Evolutionary conservation across 64 coral and sea anemone species (phyloP).

Genomic region (Montipora sp.): DNA sequence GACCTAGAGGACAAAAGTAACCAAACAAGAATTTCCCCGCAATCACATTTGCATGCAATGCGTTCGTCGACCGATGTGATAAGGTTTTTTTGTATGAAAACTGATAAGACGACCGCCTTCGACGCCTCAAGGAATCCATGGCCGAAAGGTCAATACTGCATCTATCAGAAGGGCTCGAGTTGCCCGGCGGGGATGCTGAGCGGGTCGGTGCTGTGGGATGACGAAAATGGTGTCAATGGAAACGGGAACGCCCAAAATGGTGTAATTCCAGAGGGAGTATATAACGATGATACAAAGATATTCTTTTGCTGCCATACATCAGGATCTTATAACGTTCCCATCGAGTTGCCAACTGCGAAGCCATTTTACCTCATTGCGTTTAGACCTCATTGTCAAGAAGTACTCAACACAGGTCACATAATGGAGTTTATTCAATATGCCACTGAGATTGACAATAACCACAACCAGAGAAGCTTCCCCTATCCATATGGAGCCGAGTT

Average conservation of each 20-base stretch:
- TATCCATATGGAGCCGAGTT: slow-evolving; percentile 11
- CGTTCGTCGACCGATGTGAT: background rate
- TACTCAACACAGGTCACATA: slow-evolving; percentile 46
- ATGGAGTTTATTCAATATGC: slow-evolving; percentile 62
- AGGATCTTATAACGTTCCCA: slow-evolving; percentile 14
- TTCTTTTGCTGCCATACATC: slow-evolving; percentile 65
- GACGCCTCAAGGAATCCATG: slow-evolving; percentile 28
- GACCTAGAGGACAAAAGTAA: slow-evolving; percentile 9
- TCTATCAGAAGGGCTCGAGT: slow-evolving; percentile 56
- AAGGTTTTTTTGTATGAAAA: background rate
- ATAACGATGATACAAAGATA: slow-evolving; percentile 71
- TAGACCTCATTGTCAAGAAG: slow-evolving; percentile 61
- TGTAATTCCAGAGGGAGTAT: slow-evolving; percentile 73
- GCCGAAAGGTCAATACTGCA: slow-evolving; percentile 73
- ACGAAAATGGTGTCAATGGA: slow-evolving; percentile 29
- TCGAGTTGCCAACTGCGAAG: slow-evolving; percentile 43
- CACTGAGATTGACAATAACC: slow-evolving; percentile 17
- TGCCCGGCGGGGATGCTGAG: slow-evolving; percentile 55
- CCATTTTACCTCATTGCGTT: slow-evolving; percentile 74
- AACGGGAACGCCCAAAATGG: slow-evolving; percentile 75
- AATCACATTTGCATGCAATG: slow-evolving; percentile 36
- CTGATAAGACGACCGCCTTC: slow-evolving; percentile 1
- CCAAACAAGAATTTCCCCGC: background rate
- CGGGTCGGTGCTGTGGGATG: slow-evolving; percentile 63
- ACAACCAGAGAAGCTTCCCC: background rate